phyloP scores from a whole-genome alignment of 2,797 vertebrate species.

The Tapera naevia region DNA sequence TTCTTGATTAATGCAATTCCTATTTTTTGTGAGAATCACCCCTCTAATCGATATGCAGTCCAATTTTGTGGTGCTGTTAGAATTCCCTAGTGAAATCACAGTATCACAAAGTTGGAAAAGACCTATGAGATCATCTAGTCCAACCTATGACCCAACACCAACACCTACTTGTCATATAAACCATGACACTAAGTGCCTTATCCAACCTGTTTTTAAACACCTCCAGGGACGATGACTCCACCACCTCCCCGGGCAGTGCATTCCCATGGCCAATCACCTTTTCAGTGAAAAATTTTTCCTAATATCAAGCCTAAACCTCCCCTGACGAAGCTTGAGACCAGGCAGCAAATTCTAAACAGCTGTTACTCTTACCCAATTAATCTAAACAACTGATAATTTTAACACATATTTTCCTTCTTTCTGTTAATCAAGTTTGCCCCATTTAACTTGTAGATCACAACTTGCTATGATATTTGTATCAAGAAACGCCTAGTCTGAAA shows the following conservation, averaged over 20 bases:
- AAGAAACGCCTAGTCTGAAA: background rate
- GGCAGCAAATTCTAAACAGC: background rate
- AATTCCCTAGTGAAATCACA: background rate
- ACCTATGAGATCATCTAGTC: no score
- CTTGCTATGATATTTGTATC: background rate
- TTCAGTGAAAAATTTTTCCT: no score
- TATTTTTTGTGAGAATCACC: background rate
- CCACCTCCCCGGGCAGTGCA: no score
- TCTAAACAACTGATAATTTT: background rate
- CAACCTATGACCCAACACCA: no score
- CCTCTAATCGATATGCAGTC: fast-evolving
- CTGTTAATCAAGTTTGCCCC: background rate
- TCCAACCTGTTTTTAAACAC: no score
- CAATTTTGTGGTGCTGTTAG: background rate
- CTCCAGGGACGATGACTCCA: no score
- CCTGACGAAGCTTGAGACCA: no score
- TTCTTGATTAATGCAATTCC: background rate
- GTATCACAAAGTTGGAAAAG: no score
- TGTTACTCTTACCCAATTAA: background rate
- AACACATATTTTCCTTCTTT: background rate
- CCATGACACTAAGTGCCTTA: no score
- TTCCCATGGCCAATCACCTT: no score
- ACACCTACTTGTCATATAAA: no score
- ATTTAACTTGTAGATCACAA: background rate
- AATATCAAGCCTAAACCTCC: no score